These are phyloP conservation scores for Hydra vulgaris DNA, from an alignment of 30 jellyfish, hydroid and myxozoan genomes.

Conservation along the genomic window DNA sequence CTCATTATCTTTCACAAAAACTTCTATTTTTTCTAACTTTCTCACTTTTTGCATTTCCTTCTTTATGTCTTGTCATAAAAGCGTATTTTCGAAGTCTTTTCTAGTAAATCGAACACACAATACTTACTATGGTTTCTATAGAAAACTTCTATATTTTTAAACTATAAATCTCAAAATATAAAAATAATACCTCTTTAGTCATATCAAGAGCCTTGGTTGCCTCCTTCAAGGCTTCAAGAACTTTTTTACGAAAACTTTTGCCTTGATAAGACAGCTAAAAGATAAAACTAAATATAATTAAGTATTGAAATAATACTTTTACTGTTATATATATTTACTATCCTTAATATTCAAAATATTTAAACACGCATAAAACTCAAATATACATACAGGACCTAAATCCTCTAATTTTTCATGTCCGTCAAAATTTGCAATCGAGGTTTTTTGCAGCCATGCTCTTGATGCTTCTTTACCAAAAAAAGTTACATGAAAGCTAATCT, in stretches of 20 bases:
- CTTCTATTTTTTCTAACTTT: background rate
- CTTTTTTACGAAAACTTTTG: constrained; percentile 7
- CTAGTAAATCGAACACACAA: background rate
- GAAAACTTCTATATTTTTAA: too few species aligned
- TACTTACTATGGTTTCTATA: too few species aligned
- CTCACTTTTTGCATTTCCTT: background rate
- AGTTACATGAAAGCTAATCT: constrained; percentile 59
- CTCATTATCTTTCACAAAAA: background rate
- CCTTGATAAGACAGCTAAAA: constrained; percentile 18
- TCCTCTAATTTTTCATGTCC: constrained; percentile 52
- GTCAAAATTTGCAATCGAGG: constrained; percentile 25
- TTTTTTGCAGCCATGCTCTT: constrained; percentile 70
- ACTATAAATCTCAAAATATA: too few species aligned
- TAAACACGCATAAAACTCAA: background rate
- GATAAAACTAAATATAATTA: too few species aligned
- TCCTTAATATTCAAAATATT: too few species aligned
- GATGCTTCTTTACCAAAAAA: constrained; percentile 74
- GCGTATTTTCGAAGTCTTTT: constrained; percentile 25
- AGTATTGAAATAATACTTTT: too few species aligned
- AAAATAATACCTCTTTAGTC: constrained; percentile 17
- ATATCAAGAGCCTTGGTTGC: constrained; percentile 13
- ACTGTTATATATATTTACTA: too few species aligned
- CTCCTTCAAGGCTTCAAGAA: constrained; percentile 2
- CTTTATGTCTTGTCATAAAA: constrained; percentile 17
- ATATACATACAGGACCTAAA: constrained; percentile 45